A percentile compares a stretch with the other conserved stretches of the same genome.
These are phyloP conservation scores for Parelbella ahira DNA, from an alignment of 2,888 invertebrate species.

Conservation along the genomic window DNA sequence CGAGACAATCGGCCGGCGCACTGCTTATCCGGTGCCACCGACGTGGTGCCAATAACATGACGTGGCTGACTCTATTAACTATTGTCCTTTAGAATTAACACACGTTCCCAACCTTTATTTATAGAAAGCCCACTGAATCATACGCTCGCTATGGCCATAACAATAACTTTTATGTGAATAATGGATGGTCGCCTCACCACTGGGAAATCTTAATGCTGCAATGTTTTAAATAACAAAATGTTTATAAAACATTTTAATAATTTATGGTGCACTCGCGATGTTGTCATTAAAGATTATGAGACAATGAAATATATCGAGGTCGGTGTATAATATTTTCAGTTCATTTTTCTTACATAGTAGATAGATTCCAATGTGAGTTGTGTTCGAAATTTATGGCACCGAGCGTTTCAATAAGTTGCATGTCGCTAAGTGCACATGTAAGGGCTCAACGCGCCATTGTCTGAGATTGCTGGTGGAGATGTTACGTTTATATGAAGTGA, in stretches of 20 bases:
- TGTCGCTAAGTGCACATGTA: neutral
- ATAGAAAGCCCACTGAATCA: slow-evolving; percentile 60
- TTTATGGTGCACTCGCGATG: slow-evolving; percentile 3
- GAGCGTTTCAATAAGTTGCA: too few relatives aligned
- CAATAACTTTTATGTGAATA: slow-evolving; percentile 26
- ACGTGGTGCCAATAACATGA: slow-evolving; percentile 69
- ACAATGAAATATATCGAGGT: too few relatives aligned
- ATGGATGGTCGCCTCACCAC: slow-evolving; percentile 7
- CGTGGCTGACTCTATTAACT: slow-evolving; percentile 75
- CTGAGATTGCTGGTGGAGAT: neutral
- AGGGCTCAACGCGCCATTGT: neutral
- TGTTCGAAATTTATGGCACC: too few relatives aligned
- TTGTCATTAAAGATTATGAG: too few relatives aligned
- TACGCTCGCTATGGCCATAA: slow-evolving; percentile 37
- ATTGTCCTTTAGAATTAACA: slow-evolving; percentile 67
- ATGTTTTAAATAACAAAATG: slow-evolving; percentile 14
- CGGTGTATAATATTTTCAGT: too few relatives aligned
- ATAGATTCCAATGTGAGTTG: too few relatives aligned
- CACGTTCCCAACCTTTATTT: slow-evolving; percentile 64
- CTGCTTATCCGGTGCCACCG: slow-evolving; percentile 74
- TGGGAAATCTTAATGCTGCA: slow-evolving; percentile 15
- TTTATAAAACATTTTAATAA: slow-evolving; percentile 12
- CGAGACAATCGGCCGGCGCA: slow-evolving; percentile 74
- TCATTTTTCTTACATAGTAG: too few relatives aligned
- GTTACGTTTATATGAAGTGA: slow-evolving; percentile 9